Evolutionary conservation across 2,888 invertebrate genomes (phyloP), one percentile per base, ranked within the genome.

Genomic region (Macrophya alboannulata): DNA sequence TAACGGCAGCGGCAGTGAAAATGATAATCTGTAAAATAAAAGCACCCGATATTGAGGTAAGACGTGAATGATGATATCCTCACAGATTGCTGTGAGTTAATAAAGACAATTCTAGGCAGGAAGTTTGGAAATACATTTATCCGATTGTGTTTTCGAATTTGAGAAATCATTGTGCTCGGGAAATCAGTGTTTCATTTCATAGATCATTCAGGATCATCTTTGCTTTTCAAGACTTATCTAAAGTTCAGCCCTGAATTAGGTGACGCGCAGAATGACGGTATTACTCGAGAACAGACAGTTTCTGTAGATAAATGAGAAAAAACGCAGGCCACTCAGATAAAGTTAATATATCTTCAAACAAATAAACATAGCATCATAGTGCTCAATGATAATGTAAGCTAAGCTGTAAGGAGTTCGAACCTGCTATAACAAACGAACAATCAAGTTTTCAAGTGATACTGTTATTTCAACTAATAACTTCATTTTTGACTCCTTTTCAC

Each of bases 21-120:
- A 87, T 86, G 84, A 15, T 85, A 1, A 21, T 88, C 25, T 86
- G 87, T 74, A 85, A 72, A 51, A 51, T 51, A 5, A 31, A 51
- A 55, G 51, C 76, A 31, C 15, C 6, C 10, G 5, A 31, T 31
- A 51, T 82, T 43, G 51, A 51, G 76, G 76, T 77, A 17, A 45
- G 72, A 43, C 51, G 59, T 45, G 45, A 74, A 62, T 65, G 65
- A 21, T 17, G 17, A 71, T 71, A n/a, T 51, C 51, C 1, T 51
- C 51, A 17, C 17, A 6, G 17, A 43, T 43, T 43, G 43, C 43
- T 4, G 43, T 9, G 43, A 9, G 5, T 43, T 43, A 9, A n/a
- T n/a, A 9, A 12, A 68, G 12, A 0, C 31, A 12, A 68, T 55
- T 12, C 17, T 55, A 17, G 4, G 55, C 4, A 55, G 1, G 12